Evolutionary conservation across 2,888 invertebrate species (phyloP).

Genomic region (Sympetrum striolatum): DNA sequence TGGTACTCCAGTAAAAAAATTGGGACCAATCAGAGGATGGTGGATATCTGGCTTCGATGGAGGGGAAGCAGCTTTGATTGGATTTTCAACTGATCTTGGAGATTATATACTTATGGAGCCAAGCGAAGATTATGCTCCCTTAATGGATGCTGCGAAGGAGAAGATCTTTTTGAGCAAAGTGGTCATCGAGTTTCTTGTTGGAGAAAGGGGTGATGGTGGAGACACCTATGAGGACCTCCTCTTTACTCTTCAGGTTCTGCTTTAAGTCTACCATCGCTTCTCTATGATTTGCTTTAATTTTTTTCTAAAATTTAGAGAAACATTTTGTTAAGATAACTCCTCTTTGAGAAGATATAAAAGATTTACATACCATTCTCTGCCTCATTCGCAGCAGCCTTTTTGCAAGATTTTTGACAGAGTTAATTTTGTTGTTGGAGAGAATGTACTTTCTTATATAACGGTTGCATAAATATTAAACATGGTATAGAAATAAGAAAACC

Average conservation of each 20-base stretch:
- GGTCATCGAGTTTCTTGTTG: conserved; percentile 74
- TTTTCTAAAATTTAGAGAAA: not conserved
- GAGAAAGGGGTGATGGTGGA: conserved; percentile 64
- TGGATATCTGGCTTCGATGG: conserved; percentile 84
- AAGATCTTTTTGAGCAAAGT: conserved; percentile 81
- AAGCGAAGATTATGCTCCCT: conserved; percentile 71
- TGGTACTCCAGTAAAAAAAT: conserved; percentile 76
- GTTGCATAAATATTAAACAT: too few species aligned
- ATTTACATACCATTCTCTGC: too few species aligned
- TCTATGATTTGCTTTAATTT: not conserved
- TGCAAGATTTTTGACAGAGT: too few species aligned
- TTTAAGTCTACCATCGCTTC: too few species aligned
- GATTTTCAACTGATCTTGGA: conserved; percentile 77
- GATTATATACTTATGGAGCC: conserved; percentile 82
- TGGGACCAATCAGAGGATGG: conserved; percentile 87
- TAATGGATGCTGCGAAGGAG: conserved; percentile 74
- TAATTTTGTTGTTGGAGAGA: too few species aligned
- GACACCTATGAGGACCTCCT: conserved; percentile 79
- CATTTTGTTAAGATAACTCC: not conserved
- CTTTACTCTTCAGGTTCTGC: conserved; percentile 66
- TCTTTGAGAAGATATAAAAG: too few species aligned
- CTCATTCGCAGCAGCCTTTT: too few species aligned
- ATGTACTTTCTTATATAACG: too few species aligned
- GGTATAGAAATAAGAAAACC: too few species aligned
- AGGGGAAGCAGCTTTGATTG: conserved; percentile 75